Percentiles rank a stretch among this genome's conserved stretches.
Evolutionary conservation across 2,113 vertebrate genomes (phyloP).

Genomic region (Drymodes brunneopygia): DNA sequence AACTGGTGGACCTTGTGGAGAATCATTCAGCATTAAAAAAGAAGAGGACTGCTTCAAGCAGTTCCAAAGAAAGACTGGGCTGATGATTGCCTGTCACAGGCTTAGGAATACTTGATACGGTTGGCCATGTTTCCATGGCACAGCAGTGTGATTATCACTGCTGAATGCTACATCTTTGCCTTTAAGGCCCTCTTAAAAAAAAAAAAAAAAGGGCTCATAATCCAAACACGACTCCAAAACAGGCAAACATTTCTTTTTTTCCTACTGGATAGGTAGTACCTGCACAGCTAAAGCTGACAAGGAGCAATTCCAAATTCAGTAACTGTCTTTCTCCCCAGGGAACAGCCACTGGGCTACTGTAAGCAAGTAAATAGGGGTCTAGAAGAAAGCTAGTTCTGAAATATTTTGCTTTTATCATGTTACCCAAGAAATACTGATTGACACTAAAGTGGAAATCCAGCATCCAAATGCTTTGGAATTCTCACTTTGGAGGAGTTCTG

Average conservation of each 20-base stretch:
- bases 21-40: neutral
- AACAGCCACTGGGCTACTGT: neutral
- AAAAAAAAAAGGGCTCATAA: neutral
- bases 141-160: neutral
- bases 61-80: neutral
- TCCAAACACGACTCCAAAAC: neutral
- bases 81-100: neutral
- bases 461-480: neutral
- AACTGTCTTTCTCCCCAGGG: neutral
- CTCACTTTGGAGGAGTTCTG: neutral
- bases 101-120: neutral
- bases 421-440: neutral
- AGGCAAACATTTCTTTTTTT: neutral
- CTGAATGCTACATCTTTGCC: neutral
- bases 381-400: neutral
- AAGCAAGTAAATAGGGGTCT: neutral
- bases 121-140: neutral
- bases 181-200: neutral
- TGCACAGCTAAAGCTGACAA: neutral
- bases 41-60: neutral
- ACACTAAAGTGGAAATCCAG: neutral
- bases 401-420: constrained; percentile 8
- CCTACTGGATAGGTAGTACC: neutral
- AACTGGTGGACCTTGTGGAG: neutral
- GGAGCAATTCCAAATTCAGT: neutral